Conservation (phyloP, 2,797 vertebrate species). For the Cuniculus paca region DNA sequence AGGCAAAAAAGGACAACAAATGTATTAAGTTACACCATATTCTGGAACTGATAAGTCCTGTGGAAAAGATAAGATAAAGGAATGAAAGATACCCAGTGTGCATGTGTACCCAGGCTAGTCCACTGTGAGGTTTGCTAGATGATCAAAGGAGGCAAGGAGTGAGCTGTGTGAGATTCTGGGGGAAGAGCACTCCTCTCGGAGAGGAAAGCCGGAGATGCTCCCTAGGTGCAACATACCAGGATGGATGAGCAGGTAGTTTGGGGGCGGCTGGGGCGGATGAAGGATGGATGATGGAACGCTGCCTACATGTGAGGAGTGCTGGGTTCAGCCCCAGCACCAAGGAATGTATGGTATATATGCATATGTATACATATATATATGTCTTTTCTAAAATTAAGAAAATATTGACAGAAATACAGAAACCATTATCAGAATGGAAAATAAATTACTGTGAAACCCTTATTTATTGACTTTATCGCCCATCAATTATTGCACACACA, state of each 20-base stretch:
- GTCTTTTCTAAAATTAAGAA: neutral
- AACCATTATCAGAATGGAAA: slow-evolving; percentile 45
- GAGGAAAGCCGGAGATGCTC: neutral
- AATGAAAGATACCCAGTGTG: neutral
- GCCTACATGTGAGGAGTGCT: neutral
- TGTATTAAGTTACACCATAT: neutral
- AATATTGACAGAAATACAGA: neutral
- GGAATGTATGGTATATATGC: too few relatives aligned
- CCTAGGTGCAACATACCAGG: too few relatives aligned
- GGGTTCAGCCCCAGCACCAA: neutral
- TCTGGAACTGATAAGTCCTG: neutral
- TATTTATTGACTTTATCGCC: neutral
- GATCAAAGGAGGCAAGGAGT: neutral
- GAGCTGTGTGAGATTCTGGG: too few relatives aligned
- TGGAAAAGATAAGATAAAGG: neutral
- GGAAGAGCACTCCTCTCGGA: neutral
- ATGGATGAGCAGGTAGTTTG: neutral
- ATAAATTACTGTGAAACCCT: neutral
- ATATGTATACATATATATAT: too few relatives aligned
- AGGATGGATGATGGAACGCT: neutral
- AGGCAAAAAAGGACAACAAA: neutral
- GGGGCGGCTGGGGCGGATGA: neutral
- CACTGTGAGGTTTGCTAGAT: neutral
- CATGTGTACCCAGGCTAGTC: neutral
- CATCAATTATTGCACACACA: neutral